Evolutionary conservation across 2,113 vertebrate genomes (phyloP).

Genomic region (Eolophus roseicapilla): DNA sequence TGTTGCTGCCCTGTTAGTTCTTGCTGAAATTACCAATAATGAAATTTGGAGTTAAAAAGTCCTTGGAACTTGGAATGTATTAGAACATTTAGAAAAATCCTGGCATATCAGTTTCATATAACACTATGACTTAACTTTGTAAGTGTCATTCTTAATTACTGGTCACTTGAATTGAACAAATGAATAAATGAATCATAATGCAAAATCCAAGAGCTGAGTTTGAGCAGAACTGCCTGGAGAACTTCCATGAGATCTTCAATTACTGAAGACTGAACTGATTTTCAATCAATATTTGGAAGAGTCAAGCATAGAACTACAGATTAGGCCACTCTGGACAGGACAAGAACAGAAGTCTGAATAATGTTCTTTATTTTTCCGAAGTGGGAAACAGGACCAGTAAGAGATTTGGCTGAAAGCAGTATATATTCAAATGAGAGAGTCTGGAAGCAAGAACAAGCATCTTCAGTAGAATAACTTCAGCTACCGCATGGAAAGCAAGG

Average conservation of each 20-base stretch:
- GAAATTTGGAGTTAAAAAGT: neutral
- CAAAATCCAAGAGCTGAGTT: neutral
- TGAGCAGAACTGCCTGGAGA: neutral
- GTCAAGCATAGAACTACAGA: neutral
- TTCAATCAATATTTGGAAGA: neutral
- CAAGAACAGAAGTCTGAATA: neutral
- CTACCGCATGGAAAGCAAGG: neutral
- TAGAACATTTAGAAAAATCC: neutral
- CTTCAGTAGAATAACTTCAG: neutral
- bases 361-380: neutral
- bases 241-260: neutral
- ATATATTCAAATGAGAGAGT: neutral
- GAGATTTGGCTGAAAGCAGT: neutral
- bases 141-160: neutral
- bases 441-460: neutral
- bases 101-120: neutral
- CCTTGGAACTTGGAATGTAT: neutral
- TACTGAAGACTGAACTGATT: neutral
- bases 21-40: neutral
- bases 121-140: neutral
- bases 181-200: neutral
- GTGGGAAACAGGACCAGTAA: neutral
- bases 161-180: neutral
- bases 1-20: neutral
- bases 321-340: neutral